Conservation (phyloP, 2,888 invertebrate species). For the Craniophora ligustri region DNA sequence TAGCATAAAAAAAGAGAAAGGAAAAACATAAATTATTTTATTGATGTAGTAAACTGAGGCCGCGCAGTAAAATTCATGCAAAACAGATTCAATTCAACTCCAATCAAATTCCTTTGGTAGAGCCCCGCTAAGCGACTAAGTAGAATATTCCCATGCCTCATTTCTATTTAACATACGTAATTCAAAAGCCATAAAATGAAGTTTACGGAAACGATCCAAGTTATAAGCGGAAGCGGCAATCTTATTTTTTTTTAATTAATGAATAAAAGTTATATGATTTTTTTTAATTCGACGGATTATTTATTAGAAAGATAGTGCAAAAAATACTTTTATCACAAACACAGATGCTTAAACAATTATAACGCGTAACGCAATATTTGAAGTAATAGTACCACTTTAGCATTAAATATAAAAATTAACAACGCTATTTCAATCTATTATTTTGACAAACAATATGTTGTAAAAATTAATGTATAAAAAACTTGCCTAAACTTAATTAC, state of each 20-base stretch:
- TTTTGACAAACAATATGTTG: too few relatives aligned
- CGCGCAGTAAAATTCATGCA: constrained; percentile 51
- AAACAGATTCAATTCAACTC: constrained; percentile 64
- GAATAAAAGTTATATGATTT: too few relatives aligned
- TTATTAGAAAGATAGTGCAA: too few relatives aligned
- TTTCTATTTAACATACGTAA: constrained; percentile 78
- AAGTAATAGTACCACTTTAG: too few relatives aligned
- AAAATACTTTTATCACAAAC: too few relatives aligned
- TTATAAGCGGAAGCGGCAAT: constrained; percentile 56
- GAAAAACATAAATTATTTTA: constrained; percentile 56
- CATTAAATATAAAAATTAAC: too few relatives aligned
- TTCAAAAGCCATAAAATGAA: constrained; percentile 76
- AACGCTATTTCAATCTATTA: too few relatives aligned
- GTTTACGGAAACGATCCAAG: constrained; percentile 54
- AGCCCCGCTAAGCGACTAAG: constrained; percentile 52
- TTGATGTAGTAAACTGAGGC: constrained; percentile 49
- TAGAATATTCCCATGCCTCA: constrained; percentile 76
- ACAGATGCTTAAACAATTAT: too few relatives aligned
- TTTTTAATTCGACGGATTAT: too few relatives aligned
- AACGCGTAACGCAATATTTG: too few relatives aligned
- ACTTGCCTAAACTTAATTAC: too few relatives aligned
- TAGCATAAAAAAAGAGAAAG: constrained; percentile 44
- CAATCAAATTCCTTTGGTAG: constrained; percentile 63
- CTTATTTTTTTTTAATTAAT: constrained; percentile 10
- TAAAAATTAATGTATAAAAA: too few relatives aligned